A percentile compares a stretch with the other conserved stretches of the same genome.
phyloP scores from a whole-genome alignment of 1,140 invertebrate species.

The Platyscapa corneri region DNA sequence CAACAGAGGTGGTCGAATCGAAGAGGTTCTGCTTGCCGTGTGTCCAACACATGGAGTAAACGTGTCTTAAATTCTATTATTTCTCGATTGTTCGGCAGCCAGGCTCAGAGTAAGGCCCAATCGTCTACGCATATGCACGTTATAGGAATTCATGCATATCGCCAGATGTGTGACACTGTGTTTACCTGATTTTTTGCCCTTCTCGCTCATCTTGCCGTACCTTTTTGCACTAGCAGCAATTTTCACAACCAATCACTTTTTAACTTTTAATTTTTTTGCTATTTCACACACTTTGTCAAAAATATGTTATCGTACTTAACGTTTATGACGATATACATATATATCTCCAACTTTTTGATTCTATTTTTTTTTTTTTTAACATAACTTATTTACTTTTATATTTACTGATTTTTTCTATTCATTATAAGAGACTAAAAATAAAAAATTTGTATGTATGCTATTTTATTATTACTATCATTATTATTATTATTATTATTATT shows the following conservation, averaged over 20 bases:
- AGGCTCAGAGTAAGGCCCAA: slow-evolving; percentile 1
- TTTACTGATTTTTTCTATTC: too few species aligned
- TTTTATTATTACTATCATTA: too few species aligned
- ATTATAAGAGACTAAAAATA: too few species aligned
- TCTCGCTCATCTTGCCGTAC: background rate
- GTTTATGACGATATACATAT: background rate
- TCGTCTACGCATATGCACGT: background rate
- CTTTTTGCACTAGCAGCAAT: background rate
- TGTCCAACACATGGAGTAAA: slow-evolving; percentile 45
- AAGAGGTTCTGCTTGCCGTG: slow-evolving; percentile 31
- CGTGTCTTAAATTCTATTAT: slow-evolving; percentile 46
- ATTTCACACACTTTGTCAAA: background rate
- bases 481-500: too few species aligned
- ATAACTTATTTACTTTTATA: too few species aligned
- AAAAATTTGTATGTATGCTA: too few species aligned
- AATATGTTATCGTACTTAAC: background rate
- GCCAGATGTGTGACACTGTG: background rate
- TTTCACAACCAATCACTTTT: background rate
- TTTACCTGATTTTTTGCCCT: slow-evolving; percentile 31
- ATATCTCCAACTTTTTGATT: too few species aligned
- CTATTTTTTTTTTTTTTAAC: too few species aligned
- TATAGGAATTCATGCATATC: background rate
- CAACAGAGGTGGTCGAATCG: background rate
- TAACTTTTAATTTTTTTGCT: background rate
- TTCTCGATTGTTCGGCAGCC: slow-evolving; percentile 27